Percentiles rank a stretch among this genome's conserved stretches.
Conservation (phyloP, 92 coral and sea anemone species). For the Pocillopora grandis region DNA sequence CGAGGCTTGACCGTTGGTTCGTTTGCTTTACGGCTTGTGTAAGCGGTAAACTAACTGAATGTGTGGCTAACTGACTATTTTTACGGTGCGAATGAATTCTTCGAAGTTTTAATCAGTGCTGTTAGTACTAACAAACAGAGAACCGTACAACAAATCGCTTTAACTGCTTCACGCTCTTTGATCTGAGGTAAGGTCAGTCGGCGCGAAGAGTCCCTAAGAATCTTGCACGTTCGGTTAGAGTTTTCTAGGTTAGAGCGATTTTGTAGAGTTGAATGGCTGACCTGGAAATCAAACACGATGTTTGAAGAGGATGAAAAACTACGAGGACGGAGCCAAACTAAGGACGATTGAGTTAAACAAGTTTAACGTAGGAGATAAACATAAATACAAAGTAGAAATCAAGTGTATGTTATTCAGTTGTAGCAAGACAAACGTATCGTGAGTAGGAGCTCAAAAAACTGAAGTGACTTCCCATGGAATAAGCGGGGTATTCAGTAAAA, state of each 20-base stretch:
- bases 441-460: too few species aligned
- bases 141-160: not conserved
- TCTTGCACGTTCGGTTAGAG: not conserved
- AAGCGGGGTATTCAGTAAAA: not conserved
- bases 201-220: not conserved
- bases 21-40: too few species aligned
- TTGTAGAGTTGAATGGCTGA: not conserved
- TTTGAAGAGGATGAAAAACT: too few species aligned
- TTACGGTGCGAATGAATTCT: too few species aligned
- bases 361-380: not conserved
- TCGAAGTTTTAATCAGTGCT: not conserved
- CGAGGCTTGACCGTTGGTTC: too few species aligned
- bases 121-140: conserved; percentile 3
- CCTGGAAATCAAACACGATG: not conserved
- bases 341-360: not conserved
- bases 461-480: too few species aligned
- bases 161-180: not conserved
- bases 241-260: not conserved
- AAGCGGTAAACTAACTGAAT: too few species aligned
- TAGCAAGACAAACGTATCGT: too few species aligned
- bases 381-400: not conserved
- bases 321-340: not conserved
- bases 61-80: too few species aligned
- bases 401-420: too few species aligned
- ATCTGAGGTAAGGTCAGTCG: not conserved